These are phyloP conservation scores for Tethea ocularis DNA, from an alignment of 2,888 invertebrate species.

Conservation along the genomic window DNA sequence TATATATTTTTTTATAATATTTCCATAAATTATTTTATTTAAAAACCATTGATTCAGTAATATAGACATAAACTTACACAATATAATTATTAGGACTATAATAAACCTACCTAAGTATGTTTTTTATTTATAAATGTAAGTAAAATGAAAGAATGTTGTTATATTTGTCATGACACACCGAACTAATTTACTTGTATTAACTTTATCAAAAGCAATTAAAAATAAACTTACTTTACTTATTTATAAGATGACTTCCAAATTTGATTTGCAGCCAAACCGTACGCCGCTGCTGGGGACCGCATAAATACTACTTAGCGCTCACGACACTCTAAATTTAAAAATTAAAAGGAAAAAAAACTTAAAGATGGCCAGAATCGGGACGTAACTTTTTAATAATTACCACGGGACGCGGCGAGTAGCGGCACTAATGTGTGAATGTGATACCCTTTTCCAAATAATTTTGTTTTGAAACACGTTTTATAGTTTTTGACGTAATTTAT, in stretches of 20 bases:
- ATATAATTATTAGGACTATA: no score
- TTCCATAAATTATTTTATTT: background rate
- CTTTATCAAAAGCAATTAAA: constrained; percentile 10
- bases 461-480: constrained; percentile 76
- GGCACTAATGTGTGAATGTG: constrained; percentile 79
- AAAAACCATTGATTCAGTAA: no score
- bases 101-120: no score
- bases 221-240: background rate
- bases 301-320: constrained; percentile 81
- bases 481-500: constrained; percentile 78
- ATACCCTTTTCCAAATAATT: constrained; percentile 72
- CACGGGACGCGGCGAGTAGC: constrained; percentile 71
- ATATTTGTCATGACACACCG: background rate
- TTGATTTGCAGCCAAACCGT: constrained; percentile 56
- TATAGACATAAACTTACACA: no score
- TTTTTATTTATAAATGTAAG: no score
- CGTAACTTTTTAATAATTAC: constrained; percentile 78
- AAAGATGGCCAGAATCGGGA: constrained; percentile 32
- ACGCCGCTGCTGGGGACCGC: constrained; percentile 76
- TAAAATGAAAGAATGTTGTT: no score
- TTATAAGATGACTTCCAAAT: constrained; percentile 32
- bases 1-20: background rate
- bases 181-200: constrained; percentile 10
- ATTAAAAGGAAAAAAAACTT: constrained; percentile 49
- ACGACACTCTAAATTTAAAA: constrained; percentile 73